A percentile compares a stretch with the other conserved stretches of the same genome.
phyloP scores from a whole-genome alignment of 1,140 invertebrate species.

The Zophobas morio region DNA sequence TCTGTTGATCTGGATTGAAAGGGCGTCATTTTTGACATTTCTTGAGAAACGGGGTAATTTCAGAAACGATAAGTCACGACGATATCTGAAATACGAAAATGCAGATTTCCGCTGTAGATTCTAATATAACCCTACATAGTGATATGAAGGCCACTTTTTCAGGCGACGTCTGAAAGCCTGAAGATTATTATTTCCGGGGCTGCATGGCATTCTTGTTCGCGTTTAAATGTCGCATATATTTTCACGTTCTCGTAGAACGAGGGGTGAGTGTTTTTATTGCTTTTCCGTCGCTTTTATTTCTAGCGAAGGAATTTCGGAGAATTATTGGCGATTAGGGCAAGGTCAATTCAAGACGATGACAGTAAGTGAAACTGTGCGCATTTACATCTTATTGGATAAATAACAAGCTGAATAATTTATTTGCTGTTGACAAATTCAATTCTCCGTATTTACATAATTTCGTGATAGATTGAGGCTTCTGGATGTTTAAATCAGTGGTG shows the following conservation, averaged over 20 bases:
- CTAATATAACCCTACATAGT: too few relatives aligned
- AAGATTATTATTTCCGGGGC: background rate
- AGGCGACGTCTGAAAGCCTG: background rate
- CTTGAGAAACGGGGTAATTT: background rate
- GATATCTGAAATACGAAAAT: background rate
- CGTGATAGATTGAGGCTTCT: background rate
- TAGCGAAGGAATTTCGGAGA: background rate
- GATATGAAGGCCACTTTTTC: background rate
- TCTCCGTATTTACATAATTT: background rate
- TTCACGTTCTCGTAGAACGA: background rate
- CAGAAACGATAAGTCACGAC: background rate
- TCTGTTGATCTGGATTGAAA: constrained; percentile 1
- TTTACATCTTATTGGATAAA: background rate
- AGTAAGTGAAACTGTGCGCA: background rate
- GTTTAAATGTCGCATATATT: constrained; percentile 11
- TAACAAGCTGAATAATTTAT: constrained; percentile 11
- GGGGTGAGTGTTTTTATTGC: background rate
- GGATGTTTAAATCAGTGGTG: too few relatives aligned
- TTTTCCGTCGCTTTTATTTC: background rate
- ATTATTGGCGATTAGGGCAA: background rate
- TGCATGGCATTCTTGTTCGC: background rate
- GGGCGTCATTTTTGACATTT: constrained; percentile 1
- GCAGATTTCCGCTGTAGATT: background rate
- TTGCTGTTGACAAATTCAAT: constrained; percentile 20
- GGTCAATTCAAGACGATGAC: constrained; percentile 11